phyloP scores from a whole-genome alignment of 2,113 vertebrate species.

The Daubentonia madagascariensis region DNA sequence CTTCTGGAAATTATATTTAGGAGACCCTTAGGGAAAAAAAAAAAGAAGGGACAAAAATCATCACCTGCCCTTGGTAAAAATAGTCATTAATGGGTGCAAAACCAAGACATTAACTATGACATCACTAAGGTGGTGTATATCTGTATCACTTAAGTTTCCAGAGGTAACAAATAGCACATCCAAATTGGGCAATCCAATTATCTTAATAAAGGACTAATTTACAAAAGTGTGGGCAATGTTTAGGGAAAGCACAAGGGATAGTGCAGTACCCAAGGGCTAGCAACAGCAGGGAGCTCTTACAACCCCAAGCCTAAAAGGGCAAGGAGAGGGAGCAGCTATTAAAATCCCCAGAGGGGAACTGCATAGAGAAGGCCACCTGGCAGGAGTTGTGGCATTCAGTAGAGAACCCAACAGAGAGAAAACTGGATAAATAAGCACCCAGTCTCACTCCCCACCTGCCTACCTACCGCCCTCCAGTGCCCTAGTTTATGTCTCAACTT shows the following conservation, averaged over 20 bases:
- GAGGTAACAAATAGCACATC: neutral
- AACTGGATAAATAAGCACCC: neutral
- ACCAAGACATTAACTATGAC: neutral
- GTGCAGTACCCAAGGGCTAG: neutral
- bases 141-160: neutral
- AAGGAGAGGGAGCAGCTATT: neutral
- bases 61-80: neutral
- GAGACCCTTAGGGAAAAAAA: neutral
- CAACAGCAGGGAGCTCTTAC: neutral
- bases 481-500: neutral
- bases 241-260: neutral
- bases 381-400: neutral
- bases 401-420: neutral
- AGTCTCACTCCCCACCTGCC: neutral
- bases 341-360: neutral
- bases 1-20: constrained; percentile 15
- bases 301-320: neutral
- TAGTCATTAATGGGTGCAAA: neutral
- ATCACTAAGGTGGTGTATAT: neutral
- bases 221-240: neutral
- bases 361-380: neutral
- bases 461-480: neutral
- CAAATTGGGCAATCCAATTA: neutral
- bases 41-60: neutral
- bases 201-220: neutral